These are phyloP conservation scores for Drosophila persimilis DNA, from an alignment of 1,140 invertebrate genomes.

Conservation along the genomic window DNA sequence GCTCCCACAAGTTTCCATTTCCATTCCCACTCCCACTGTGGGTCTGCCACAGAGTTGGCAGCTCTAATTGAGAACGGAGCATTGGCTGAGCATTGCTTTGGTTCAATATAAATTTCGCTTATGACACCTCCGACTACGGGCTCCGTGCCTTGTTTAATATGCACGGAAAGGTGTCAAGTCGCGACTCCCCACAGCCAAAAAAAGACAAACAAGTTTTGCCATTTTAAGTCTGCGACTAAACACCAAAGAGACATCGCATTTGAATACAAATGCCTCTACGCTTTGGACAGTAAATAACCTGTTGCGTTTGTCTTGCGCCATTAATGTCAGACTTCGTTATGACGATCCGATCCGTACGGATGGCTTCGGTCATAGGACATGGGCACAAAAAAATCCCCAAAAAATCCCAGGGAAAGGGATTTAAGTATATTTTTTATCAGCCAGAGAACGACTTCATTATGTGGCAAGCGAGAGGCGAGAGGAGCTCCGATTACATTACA, in stretches of 20 bases:
- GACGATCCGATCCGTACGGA: constrained; percentile 33
- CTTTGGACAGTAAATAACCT: constrained; percentile 56
- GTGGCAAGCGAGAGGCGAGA: constrained; percentile 2
- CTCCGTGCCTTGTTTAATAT: constrained; percentile 40
- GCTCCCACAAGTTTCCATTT: constrained; percentile 51
- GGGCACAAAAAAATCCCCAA: constrained; percentile 2
- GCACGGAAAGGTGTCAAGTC: constrained; percentile 58
- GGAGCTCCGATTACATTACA: constrained; percentile 35
- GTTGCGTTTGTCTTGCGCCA: constrained; percentile 56
- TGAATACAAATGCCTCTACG: constrained; percentile 38
- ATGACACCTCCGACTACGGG: constrained; percentile 41
- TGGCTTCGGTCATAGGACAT: constrained; percentile 10
- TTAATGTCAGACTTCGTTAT: constrained; percentile 65
- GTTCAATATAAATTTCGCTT: constrained; percentile 46
- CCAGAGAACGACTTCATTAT: constrained; percentile 43
- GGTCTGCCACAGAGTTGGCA: background rate
- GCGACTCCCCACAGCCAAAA: constrained; percentile 1
- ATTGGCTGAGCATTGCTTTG: background rate
- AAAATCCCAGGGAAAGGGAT: too few species aligned
- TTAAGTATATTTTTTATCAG: too few species aligned
- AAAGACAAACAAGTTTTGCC: constrained; percentile 46
- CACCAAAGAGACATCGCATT: constrained; percentile 27
- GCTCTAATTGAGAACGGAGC: constrained; percentile 13
- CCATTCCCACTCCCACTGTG: constrained; percentile 49
- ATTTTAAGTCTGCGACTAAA: too few species aligned